phyloP scores from a whole-genome alignment of 2,797 vertebrate genomes.

The Sebastes jordani region DNA sequence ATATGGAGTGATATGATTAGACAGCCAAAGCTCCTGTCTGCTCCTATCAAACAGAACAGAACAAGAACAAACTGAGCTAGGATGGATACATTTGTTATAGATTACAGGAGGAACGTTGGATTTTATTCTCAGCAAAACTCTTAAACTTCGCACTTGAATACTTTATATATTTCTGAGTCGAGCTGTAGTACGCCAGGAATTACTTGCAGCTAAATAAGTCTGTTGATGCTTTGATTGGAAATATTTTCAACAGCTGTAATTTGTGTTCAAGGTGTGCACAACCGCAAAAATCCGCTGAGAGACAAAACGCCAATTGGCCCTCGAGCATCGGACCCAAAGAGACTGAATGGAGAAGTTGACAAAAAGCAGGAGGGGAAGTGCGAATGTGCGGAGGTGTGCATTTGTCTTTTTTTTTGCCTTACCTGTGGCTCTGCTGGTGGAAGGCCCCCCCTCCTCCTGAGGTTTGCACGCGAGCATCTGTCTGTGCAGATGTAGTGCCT shows the following conservation, averaged over 20 bases:
- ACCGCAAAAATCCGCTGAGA: conserved; percentile 39
- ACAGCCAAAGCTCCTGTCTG: conserved; percentile 36
- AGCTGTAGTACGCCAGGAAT: neutral
- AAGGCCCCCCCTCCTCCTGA: conserved; percentile 80
- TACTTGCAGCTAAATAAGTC: neutral
- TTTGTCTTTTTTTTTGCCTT: conserved; percentile 34
- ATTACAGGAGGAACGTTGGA: neutral
- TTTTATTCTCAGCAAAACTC: neutral
- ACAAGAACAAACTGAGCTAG: neutral
- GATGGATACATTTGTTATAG: neutral
- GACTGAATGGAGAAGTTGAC: neutral
- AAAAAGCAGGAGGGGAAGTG: conserved; percentile 2
- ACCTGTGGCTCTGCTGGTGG: conserved; percentile 84
- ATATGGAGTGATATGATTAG: conserved; percentile 51
- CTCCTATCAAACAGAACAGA: conserved; percentile 28
- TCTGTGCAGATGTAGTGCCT: conserved; percentile 78
- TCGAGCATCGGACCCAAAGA: neutral
- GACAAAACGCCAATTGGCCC: conserved; percentile 27
- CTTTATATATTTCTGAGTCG: neutral
- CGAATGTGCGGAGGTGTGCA: neutral
- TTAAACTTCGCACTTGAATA: neutral
- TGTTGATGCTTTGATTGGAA: conserved; percentile 40
- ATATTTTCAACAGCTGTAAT: conserved; percentile 44
- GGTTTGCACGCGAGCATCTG: conserved; percentile 81
- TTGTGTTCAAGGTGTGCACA: conserved; percentile 31